phyloP scores from a whole-genome alignment of 2,797 vertebrate species.

The Oreortyx pictus region DNA sequence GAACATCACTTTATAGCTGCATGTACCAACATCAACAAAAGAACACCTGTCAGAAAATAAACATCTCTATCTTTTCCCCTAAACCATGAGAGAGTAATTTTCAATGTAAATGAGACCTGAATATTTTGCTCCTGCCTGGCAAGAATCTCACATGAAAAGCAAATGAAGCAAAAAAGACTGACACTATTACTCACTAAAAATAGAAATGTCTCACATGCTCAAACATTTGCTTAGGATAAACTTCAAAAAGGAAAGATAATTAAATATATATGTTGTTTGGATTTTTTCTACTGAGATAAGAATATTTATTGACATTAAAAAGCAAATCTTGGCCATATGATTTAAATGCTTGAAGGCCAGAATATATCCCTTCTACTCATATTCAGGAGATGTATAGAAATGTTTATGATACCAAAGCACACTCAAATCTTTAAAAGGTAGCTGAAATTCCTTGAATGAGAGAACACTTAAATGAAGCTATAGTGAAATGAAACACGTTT shows the following conservation, averaged over 20 bases:
- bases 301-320: not conserved
- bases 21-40: slow-evolving; percentile 29
- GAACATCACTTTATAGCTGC: slow-evolving; percentile 36
- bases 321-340: not conserved
- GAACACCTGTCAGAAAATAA: slow-evolving; percentile 46
- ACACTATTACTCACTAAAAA: slow-evolving; percentile 55
- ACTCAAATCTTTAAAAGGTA: not conserved
- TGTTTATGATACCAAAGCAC: not conserved
- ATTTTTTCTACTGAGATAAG: not conserved
- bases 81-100: slow-evolving; percentile 57
- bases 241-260: slow-evolving; percentile 47
- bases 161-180: slow-evolving; percentile 66
- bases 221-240: slow-evolving; percentile 55
- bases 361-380: not conserved
- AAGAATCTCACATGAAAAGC: slow-evolving; percentile 41
- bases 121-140: slow-evolving; percentile 58
- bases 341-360: not conserved
- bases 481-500: fast-evolving
- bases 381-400: not conserved
- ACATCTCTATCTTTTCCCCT: slow-evolving; percentile 3
- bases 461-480: not conserved
- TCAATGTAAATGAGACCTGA: slow-evolving; percentile 63
- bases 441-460: not conserved
- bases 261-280: slow-evolving; percentile 9
- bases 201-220: slow-evolving; percentile 62